Evolutionary conservation across 1,140 invertebrate genomes (phyloP).

Genomic region (Drosophila orena): DNA sequence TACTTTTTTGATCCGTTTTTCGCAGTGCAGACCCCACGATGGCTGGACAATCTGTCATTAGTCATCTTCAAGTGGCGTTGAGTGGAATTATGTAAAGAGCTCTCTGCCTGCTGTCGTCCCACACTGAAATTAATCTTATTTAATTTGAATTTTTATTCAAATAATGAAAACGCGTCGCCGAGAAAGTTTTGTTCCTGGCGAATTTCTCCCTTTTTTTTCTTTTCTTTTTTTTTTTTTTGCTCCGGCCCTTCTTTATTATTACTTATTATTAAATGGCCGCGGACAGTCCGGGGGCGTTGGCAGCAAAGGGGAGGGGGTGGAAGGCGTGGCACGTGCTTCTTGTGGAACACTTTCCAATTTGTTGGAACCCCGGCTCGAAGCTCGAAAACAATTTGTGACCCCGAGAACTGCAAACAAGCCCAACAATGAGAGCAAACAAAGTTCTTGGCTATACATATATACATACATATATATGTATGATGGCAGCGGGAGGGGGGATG

Average conservation of each 20-base stretch:
- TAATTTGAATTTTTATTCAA: constrained; percentile 81
- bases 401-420: constrained; percentile 56
- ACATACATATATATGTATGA: not conserved
- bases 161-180: constrained; percentile 61
- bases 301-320: not conserved
- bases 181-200: constrained; percentile 60
- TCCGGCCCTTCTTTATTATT: constrained; percentile 27
- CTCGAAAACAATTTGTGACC: constrained; percentile 76
- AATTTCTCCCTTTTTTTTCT: not conserved
- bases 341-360: constrained; percentile 80
- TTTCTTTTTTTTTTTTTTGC: no score
- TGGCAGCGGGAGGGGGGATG: not conserved
- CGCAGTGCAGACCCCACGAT: not conserved
- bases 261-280: constrained; percentile 72
- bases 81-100: constrained; percentile 74
- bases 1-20: not conserved
- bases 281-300: constrained; percentile 22
- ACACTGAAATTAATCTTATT: constrained; percentile 75
- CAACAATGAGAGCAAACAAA: constrained; percentile 70
- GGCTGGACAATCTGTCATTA: constrained; percentile 62
- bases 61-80: constrained; percentile 81
- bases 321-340: constrained; percentile 59
- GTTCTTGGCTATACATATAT: constrained; percentile 9
- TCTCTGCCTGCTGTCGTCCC: not conserved
- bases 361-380: constrained; percentile 68